Base-by-base conservation (phyloP, 1,140 invertebrate species). In the Chironomus tepperi region DNA sequence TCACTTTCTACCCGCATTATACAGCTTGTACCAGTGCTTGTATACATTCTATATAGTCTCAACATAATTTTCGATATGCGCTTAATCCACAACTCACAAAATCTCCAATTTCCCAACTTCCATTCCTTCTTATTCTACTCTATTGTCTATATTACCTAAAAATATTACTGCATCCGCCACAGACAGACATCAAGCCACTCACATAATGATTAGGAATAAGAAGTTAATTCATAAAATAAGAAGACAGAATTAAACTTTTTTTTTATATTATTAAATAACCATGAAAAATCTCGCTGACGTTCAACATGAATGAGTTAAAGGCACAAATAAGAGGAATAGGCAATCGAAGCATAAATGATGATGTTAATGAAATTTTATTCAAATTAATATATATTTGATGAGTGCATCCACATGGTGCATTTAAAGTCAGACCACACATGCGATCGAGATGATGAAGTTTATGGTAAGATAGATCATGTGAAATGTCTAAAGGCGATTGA, bases 321-420 rank as follows among this genome's bases (percentile, higher is more conserved):
- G 12, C 47, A 57, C 47, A 57, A n/a, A 34, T 34, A 34, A 34
- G n/a, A n/a, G 24, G 24, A 34, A 34, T 34, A 34, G 24, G 47
- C n/a, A 47, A 47, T 9, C 12, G 47, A 57, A 57, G 10, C 47
- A 57, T 57, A n/a, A 57, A 57, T 57, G 3, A 57, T 15, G 65
- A 70, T 21, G 65, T 12, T 70, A 70, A 70, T 70, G 65, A 70
- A 70, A 70, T 70, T 70, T 70, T 70, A 70, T 70, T 70, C 65
- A 70, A 70, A 70, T 70, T 70, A 70, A 70, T 70, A 70, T 18
- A 12, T n/a, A 2, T 12, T n/a, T 12, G n/a, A 12, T 57, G 9
- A 70, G 16, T 70, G 65, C 65, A 70, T 70, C 65, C 16, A 19
- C 65, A 21, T 16, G 47, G 47, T 57, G 47, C 8, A 12, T 12